Percentiles rank a stretch among this genome's conserved stretches.
phyloP scores from a whole-genome alignment of 2,113 vertebrate genomes.

The Prolemur simus region DNA sequence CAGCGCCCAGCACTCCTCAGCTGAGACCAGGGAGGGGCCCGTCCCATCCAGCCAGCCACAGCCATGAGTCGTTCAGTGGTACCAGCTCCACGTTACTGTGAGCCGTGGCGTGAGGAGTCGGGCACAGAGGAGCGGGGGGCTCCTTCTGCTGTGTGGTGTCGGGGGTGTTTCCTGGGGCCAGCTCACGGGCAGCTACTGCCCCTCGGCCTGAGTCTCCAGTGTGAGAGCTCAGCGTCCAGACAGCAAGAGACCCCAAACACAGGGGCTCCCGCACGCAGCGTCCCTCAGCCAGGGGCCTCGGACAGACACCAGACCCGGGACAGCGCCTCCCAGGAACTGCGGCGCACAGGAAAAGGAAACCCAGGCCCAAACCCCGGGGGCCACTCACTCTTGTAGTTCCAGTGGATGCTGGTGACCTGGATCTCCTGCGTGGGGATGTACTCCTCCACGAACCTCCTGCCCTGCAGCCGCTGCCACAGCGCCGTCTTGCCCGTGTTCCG shows the following conservation, averaged over 20 bases:
- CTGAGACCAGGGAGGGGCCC: not conserved
- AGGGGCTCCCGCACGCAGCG: no score
- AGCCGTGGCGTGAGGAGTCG: not conserved
- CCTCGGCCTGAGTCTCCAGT: not conserved
- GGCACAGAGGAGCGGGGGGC: not conserved
- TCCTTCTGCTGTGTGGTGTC: no score
- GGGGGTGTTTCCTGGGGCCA: no score
- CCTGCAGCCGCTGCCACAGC: constrained; percentile 97
- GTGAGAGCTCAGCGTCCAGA: not conserved
- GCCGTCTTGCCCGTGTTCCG: constrained; percentile 98
- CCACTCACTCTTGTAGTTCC: constrained; percentile 98
- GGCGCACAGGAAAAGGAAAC: not conserved
- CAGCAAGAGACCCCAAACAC: not conserved
- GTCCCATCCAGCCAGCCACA: not conserved
- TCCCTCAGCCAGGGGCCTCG: no score
- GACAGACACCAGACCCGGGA: not conserved
- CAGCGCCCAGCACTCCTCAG: not conserved
- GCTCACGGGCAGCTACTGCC: not conserved
- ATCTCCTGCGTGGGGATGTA: constrained; percentile 99
- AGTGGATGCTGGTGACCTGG: constrained; percentile 99
- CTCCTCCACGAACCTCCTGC: constrained; percentile 96
- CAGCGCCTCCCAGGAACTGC: not conserved
- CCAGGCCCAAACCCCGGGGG: not conserved
- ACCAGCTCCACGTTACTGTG: not conserved
- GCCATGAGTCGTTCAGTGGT: not conserved